Evolutionary conservation across 2,113 vertebrate genomes (phyloP), one percentile per base, ranked within the genome.

Genomic region (Athene cunicularia): DNA sequence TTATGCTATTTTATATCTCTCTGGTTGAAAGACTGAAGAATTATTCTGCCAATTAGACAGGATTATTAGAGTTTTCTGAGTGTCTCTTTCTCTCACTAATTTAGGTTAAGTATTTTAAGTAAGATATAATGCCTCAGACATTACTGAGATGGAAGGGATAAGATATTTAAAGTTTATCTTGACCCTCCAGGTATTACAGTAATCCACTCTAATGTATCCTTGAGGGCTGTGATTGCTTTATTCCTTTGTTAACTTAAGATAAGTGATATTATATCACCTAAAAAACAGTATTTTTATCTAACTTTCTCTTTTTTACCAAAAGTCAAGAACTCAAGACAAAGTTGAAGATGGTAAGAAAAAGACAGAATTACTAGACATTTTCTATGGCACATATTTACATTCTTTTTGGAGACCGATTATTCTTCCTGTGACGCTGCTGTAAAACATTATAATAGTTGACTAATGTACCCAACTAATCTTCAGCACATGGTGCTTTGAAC

Each of bases 131-230:
- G 66, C 52, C 58, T 88, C n/a, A 80, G 85, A 45, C 67, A 6
- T 63, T 97, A 6, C 55, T 60, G 67, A 90, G 58, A 88, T 88
- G 47, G 37, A 90, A 96, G 3, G 10, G 35, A 93, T 94, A 90
- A 93, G 84, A 64, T 79, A 83, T 60, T 95, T 95, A 72, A 94
- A 85, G 79, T 79, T 90, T 92, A 93, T 92, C 92, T 90, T 86
- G 71, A 92, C 80, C 67, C 55, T 93, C 21, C 50, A 88, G 63
- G 39, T 86, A 74, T 86, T 88, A 80, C 5, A 86, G 47, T 90
- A 96, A 96, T 94, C 82, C 50, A 90, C 63, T 77, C 24, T 88
- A 96, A 93, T 83, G 32, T 71, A 90, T 83, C 59, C 41, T 86
- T 53, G 32, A 90, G 59, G 79, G 41, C 14, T 94, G 50, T 55